Evolutionary conservation across 30 jellyfish, hydroid and myxozoan genomes (phyloP).

Genomic region (Chrysaora quinquecirrha): DNA sequence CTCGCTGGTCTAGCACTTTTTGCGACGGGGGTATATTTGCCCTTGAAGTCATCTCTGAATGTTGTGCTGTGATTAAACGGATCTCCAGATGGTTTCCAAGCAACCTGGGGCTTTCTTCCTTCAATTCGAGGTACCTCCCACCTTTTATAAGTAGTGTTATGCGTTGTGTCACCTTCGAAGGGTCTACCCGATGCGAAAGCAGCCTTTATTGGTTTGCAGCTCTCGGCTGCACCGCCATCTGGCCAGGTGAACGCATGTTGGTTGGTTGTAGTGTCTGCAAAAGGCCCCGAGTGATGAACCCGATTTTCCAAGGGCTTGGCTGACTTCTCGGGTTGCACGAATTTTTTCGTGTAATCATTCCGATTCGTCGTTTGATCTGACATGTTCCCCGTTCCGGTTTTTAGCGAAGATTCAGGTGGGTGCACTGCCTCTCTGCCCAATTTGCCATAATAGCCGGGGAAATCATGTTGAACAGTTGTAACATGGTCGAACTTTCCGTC

Average conservation of each 20-base stretch:
- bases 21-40: constrained; percentile 71
- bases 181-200: constrained; percentile 73
- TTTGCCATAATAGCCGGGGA: constrained; percentile 71
- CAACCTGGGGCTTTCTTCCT: constrained; percentile 86
- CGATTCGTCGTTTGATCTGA: constrained; percentile 92
- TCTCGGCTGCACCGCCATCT: constrained; percentile 77
- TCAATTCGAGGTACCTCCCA: constrained; percentile 77
- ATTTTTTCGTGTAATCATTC: constrained; percentile 78
- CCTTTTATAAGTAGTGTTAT: constrained; percentile 70
- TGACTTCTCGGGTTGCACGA: constrained; percentile 87
- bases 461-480: constrained; percentile 93
- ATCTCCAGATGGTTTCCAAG: constrained; percentile 82
- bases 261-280: constrained; percentile 80
- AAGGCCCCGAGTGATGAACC: constrained; percentile 76
- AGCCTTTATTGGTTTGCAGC: constrained; percentile 84
- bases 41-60: constrained; percentile 84
- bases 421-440: constrained; percentile 71
- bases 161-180: constrained; percentile 87
- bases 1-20: constrained; percentile 86
- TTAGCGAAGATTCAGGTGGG: constrained; percentile 81
- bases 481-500: constrained; percentile 82
- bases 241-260: constrained; percentile 94
- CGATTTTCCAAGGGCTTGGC: constrained; percentile 86
- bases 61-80: constrained; percentile 84
- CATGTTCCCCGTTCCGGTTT: constrained; percentile 79